A percentile compares a stretch with the other conserved stretches of the same genome.
Conservation (phyloP, 1,140 invertebrate species). For the Pemphigus obesinymphae region DNA sequence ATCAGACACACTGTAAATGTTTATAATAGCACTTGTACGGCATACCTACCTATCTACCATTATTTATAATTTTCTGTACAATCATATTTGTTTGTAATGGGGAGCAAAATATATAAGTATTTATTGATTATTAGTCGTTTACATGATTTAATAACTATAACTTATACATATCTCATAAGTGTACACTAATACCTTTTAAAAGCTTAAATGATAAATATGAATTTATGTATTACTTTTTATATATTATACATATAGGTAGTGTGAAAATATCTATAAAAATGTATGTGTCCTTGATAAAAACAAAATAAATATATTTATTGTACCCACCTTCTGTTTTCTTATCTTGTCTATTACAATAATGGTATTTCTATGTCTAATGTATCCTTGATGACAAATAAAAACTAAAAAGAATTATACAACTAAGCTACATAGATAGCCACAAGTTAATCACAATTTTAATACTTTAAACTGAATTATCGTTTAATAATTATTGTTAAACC, state of each 20-base stretch:
- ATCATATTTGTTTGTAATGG: background rate
- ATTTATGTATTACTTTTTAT: background rate
- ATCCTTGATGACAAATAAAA: background rate
- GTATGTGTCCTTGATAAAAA: background rate
- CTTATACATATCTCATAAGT: background rate
- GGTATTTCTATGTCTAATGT: background rate
- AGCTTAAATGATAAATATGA: background rate
- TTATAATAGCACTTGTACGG: background rate
- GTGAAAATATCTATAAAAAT: background rate
- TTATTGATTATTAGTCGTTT: background rate
- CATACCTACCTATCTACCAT: background rate
- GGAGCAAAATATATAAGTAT: background rate
- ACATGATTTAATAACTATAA: background rate
- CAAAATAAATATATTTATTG: background rate
- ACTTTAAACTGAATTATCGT: too few species aligned
- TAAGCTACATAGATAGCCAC: background rate
- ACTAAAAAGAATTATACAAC: background rate
- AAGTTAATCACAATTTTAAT: too few species aligned
- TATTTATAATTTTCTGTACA: background rate
- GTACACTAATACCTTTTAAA: background rate
- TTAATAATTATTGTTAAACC: too few species aligned
- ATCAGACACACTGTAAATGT: background rate
- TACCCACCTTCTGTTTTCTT: background rate
- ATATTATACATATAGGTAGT: too few species aligned
- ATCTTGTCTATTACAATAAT: slow-evolving; percentile 4